Percentiles rank a stretch among this genome's conserved stretches.
Evolutionary conservation across 2,888 invertebrate species (phyloP).

Genomic region (Agapostemon virescens): DNA sequence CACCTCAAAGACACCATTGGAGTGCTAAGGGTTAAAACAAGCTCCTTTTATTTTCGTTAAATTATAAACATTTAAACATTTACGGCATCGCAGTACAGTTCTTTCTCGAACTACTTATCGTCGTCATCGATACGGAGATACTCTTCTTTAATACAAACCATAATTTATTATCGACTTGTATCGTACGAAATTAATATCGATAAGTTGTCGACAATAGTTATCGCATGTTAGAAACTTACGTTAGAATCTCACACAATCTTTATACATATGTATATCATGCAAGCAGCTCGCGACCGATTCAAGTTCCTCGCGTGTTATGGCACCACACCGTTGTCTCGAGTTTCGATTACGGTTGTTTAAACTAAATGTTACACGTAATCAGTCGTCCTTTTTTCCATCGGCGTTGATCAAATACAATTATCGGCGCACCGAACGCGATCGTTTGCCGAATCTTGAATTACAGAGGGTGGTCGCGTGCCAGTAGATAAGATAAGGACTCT

Average conservation of each 20-base stretch:
- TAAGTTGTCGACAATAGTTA: background rate
- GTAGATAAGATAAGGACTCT: constrained; percentile 47
- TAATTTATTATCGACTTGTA: background rate
- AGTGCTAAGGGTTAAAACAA: too few relatives aligned
- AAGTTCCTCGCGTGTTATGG: constrained; percentile 18
- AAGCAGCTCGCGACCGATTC: constrained; percentile 17
- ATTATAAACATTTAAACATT: too few relatives aligned
- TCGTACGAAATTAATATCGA: background rate
- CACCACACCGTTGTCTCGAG: background rate
- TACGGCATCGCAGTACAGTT: too few relatives aligned
- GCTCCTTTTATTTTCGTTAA: too few relatives aligned
- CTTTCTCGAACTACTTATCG: too few relatives aligned
- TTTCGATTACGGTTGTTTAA: constrained; percentile 24
- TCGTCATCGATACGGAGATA: background rate
- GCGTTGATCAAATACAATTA: constrained; percentile 63
- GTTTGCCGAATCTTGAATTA: constrained; percentile 42
- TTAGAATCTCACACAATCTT: constrained; percentile 27
- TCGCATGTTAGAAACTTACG: background rate
- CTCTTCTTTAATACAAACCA: background rate
- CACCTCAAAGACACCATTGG: too few relatives aligned
- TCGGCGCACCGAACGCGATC: constrained; percentile 55
- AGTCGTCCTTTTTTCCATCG: constrained; percentile 24
- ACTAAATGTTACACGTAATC: constrained; percentile 38
- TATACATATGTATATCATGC: background rate
- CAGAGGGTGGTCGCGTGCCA: constrained; percentile 45